Base-by-base conservation (phyloP, 2,888 invertebrate species). In the Beris morrisii region DNA sequence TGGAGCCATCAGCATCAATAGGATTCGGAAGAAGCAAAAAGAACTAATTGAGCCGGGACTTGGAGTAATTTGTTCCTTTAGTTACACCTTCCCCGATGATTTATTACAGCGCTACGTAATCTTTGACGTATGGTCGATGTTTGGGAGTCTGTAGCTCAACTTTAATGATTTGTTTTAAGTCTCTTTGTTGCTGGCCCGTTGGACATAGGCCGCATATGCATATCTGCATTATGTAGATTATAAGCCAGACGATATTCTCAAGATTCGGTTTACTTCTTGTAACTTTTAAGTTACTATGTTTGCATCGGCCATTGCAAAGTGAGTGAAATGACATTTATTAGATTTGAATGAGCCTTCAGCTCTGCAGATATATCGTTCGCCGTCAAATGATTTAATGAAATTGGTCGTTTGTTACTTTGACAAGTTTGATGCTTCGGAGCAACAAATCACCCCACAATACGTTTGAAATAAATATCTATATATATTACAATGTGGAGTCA, bases 11-110 rank as follows among this genome's bases (percentile, higher is more conserved):
- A 22, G 38, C 54, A 54, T 12, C 22, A 22, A 50, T 50, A 50
- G 61, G 61, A 61, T 61, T 61, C 13, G 43, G 38, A 52, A 38
- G 43, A 46, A 65, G 28, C 65, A 57, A 57, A 65, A 65, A 58
- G 58, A 57, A 48, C 65, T 57, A 65, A 57, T 65, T 65, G 57
- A 65, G 28, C 58, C 12, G 32, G 38, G 52, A 52, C 65, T 65
- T 57, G 48, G 12, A 57, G 65, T 65, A 65, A 65, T 68, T 68
- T 68, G 64, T 68, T 68, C 38, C 59, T 46, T 57, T 64, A 53
- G 68, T 46, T 66, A 68, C 68, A 68, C 68, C 68, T 68, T 65
- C 66, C 32, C 13, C 5, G 46, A 66, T 68, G 68, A 68, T 68
- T 68, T 68, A 68, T 68, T 57, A 30, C 53, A 50, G 43, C 32